Conservation (phyloP, 2,113 vertebrate species). For the Strix aluco region DNA sequence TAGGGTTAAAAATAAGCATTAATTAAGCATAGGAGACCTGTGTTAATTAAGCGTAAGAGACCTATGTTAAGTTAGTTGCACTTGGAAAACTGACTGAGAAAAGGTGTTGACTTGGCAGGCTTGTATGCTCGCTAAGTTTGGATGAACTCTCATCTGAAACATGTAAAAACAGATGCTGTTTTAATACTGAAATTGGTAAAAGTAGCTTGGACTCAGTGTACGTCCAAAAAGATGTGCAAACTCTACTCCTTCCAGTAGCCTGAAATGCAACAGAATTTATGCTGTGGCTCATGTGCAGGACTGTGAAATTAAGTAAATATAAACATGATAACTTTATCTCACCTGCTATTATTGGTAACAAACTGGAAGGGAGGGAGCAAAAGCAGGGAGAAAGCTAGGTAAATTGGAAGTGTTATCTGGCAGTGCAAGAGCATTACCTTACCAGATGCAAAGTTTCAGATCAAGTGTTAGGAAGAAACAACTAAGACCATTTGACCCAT, state of each 20-base stretch:
- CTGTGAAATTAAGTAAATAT: neutral
- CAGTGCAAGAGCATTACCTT: neutral
- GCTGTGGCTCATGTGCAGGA: neutral
- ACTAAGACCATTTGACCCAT: neutral
- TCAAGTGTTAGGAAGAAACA: neutral
- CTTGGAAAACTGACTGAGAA: neutral
- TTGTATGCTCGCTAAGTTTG: neutral
- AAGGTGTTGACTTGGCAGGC: neutral
- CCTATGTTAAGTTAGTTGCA: neutral
- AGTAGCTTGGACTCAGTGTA: neutral
- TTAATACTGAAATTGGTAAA: neutral
- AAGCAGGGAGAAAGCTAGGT: neutral
- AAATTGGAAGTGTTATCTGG: neutral
- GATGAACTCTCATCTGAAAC: neutral
- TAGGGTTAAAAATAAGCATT: neutral
- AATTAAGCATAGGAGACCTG: neutral
- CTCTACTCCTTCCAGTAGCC: neutral
- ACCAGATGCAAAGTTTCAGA: neutral
- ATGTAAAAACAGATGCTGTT: neutral
- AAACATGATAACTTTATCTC: neutral
- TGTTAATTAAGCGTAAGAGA: neutral
- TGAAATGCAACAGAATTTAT: neutral
- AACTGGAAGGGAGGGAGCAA: neutral
- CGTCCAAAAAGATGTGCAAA: neutral
- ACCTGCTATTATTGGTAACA: neutral